Evolutionary conservation across 2,888 invertebrate species (phyloP), one percentile per base, ranked within the genome.

Genomic region (Anthoptus insignis): DNA sequence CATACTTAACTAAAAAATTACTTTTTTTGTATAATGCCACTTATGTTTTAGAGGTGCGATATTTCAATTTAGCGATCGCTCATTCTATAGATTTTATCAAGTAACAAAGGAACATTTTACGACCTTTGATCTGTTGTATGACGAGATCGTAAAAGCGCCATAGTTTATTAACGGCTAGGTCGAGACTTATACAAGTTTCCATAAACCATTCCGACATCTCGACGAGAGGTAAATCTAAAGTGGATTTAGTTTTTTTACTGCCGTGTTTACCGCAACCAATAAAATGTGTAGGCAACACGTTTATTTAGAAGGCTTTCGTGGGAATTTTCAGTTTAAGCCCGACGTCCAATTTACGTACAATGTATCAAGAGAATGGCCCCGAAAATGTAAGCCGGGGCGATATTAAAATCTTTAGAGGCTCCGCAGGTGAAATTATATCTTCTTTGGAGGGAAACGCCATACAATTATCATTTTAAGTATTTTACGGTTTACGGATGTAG

Each of bases 351-450:
- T 87, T 81, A 75, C 81, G 80, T 85, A 79, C 78, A 81, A 86
- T 85, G 79, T 84, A 83, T 87, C 83, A 87, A 80, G 76, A 77
- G 76, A 83, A 86, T 78, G 78, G 79, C 74, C 73, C 67, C 67
- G 70, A 76, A 81, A 80, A 78, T 80, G 76, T 78, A 78, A 79
- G 76, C 72, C 68, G 69, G 65, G 73, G 75, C 67, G 69, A 79
- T 83, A 82, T 82, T 81, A 81, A 81, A 78, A 80, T 80, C 82
- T 81, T 76, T 75, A 66, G 49, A 73, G 76, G 72, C 71, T 72
- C 68, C 64, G 53, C 69, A 57, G 65, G 68, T 66, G 71, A 69
- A 73, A 69, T 73, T 65, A 70, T 70, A 64, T 60, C 70, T 59
- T 47, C 16, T 42, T 19, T 42, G 27, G 59, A 61, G 61, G 57